These are phyloP conservation scores for Acrocephalus arundinaceus DNA, from an alignment of 2,113 vertebrate species.

Conservation along the genomic window DNA sequence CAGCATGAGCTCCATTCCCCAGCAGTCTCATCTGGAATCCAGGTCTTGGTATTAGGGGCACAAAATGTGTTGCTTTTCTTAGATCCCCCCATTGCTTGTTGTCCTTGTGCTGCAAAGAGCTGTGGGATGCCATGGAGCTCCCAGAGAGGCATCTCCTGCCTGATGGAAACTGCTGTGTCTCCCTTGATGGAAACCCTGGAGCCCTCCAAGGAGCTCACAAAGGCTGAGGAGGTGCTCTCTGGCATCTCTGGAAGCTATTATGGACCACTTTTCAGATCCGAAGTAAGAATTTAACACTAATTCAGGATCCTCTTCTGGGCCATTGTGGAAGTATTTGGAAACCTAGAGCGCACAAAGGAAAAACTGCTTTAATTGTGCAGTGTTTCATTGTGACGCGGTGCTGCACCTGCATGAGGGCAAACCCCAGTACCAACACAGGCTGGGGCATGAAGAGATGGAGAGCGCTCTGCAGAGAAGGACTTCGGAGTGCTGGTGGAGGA, in stretches of 20 bases:
- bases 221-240: background rate
- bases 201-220: accelerated
- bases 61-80: background rate
- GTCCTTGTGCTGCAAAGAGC: background rate
- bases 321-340: background rate
- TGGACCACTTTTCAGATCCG: background rate
- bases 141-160: background rate
- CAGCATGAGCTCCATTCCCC: background rate
- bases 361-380: background rate
- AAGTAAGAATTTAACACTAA: background rate
- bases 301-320: background rate
- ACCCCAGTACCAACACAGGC: background rate
- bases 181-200: background rate
- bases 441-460: background rate
- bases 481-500: background rate
- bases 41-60: background rate
- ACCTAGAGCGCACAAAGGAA: background rate
- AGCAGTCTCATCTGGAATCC: background rate
- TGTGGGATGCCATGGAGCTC: background rate
- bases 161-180: background rate
- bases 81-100: background rate
- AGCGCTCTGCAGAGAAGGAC: background rate
- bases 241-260: background rate
- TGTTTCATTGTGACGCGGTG: background rate
- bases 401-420: background rate